Conservation (phyloP, 2,888 invertebrate genomes). For the Dyspetes luteomarginatus region DNA sequence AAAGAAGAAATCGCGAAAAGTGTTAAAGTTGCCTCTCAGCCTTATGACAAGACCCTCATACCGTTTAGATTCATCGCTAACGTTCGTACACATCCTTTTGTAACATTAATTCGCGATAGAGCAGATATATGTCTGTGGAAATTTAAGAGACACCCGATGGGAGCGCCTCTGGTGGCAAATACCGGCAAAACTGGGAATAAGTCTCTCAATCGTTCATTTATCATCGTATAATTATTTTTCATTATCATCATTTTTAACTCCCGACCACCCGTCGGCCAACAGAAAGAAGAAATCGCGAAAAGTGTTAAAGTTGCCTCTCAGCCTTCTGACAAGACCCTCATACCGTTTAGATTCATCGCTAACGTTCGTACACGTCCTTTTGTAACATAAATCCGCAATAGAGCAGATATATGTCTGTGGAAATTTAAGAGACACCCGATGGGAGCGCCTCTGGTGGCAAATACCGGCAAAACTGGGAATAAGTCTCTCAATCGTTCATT, state of each 20-base stretch:
- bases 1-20: constrained; percentile 52
- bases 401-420: neutral
- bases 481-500: neutral
- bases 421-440: neutral
- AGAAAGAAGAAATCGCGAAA: constrained; percentile 50
- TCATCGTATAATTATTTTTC: neutral
- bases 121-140: neutral
- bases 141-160: neutral
- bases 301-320: constrained; percentile 48
- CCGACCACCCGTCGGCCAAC: too few species aligned
- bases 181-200: neutral
- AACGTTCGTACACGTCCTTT: constrained; percentile 7
- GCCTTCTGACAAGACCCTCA: neutral
- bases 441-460: neutral
- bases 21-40: constrained; percentile 45
- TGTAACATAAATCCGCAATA: constrained; percentile 21
- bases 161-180: neutral
- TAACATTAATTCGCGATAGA: constrained; percentile 17
- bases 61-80: neutral
- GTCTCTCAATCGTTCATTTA: neutral
- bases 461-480: neutral
- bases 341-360: neutral
- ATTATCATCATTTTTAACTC: too few species aligned
- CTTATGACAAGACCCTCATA: neutral
- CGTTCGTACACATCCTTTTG: constrained; percentile 7